Conservation (phyloP, 1,140 invertebrate species). For the Neodiprion pinetum region DNA sequence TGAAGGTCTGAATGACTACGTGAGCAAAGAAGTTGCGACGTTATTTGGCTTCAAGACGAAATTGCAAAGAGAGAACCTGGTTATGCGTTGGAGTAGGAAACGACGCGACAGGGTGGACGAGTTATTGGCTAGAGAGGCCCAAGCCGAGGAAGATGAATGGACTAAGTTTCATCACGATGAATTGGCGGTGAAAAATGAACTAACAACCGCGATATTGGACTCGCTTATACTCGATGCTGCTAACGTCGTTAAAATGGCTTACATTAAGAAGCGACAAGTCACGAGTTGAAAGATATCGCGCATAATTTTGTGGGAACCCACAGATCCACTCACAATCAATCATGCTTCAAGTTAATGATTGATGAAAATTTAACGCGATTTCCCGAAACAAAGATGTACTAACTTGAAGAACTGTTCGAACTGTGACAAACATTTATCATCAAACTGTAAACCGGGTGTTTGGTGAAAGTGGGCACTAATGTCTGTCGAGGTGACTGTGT, state of each 20-base stretch:
- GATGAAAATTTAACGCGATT: background rate
- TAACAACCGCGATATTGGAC: slow-evolving; percentile 71
- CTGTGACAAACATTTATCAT: background rate
- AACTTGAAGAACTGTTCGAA: background rate
- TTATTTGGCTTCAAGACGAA: slow-evolving; percentile 67
- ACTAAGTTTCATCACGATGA: slow-evolving; percentile 76
- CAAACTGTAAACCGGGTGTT: background rate
- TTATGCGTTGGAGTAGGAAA: slow-evolving; percentile 73
- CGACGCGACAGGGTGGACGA: slow-evolving; percentile 77
- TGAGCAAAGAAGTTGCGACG: slow-evolving; percentile 63
- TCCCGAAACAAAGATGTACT: background rate
- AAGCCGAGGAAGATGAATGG: slow-evolving; percentile 76
- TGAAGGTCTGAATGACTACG: slow-evolving; percentile 59
- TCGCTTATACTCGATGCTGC: slow-evolving; percentile 70
- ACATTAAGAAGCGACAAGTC: slow-evolving; percentile 52
- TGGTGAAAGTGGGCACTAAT: too few relatives aligned
- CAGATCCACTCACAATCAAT: background rate
- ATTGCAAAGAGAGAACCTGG: slow-evolving; percentile 64
- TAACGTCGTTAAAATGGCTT: slow-evolving; percentile 51
- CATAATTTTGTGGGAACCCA: background rate
- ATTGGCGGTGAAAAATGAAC: slow-evolving; percentile 71
- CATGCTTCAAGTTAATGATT: background rate
- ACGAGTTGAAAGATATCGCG: slow-evolving; percentile 17
- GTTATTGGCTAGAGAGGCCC: slow-evolving; percentile 71
- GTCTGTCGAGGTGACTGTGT: too few relatives aligned